These are phyloP conservation scores for Heterotis niloticus DNA, from an alignment of 2,113 vertebrate species.

Conservation along the genomic window DNA sequence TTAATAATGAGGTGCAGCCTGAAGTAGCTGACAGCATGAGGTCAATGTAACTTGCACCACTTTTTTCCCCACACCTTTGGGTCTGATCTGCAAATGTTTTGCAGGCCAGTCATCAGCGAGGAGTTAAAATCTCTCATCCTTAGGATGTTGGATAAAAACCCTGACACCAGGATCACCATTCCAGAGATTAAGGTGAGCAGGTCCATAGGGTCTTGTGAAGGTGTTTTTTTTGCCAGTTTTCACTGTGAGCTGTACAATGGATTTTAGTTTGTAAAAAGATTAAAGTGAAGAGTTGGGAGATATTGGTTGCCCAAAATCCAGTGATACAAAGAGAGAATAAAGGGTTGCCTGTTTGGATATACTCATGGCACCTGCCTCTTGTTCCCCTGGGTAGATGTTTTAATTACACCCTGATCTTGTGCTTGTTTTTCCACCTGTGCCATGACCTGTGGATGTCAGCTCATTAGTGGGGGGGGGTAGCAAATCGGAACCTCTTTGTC, in stretches of 20 bases:
- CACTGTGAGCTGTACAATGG: too few relatives aligned
- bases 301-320: too few relatives aligned
- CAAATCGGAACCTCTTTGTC: neutral
- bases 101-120: conserved; percentile 73
- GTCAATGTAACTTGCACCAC: neutral
- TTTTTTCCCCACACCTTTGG: neutral
- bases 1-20: neutral
- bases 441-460: neutral
- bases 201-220: too few relatives aligned
- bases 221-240: too few relatives aligned
- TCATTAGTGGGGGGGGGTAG: conserved; percentile 11
- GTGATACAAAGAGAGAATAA: too few relatives aligned
- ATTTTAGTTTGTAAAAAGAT: neutral
- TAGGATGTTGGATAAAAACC: conserved; percentile 90
- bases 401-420: neutral
- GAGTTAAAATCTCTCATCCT: conserved; percentile 80
- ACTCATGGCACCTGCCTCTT: too few relatives aligned
- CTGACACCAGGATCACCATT: conserved; percentile 83
- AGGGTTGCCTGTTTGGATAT: too few relatives aligned
- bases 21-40: neutral
- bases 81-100: neutral
- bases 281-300: neutral
- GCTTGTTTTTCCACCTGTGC: conserved; percentile 8
- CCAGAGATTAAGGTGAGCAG: conserved; percentile 85
- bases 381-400: neutral